Evolutionary conservation across 2,888 invertebrate genomes (phyloP).

Genomic region (Ennomos erosarius): DNA sequence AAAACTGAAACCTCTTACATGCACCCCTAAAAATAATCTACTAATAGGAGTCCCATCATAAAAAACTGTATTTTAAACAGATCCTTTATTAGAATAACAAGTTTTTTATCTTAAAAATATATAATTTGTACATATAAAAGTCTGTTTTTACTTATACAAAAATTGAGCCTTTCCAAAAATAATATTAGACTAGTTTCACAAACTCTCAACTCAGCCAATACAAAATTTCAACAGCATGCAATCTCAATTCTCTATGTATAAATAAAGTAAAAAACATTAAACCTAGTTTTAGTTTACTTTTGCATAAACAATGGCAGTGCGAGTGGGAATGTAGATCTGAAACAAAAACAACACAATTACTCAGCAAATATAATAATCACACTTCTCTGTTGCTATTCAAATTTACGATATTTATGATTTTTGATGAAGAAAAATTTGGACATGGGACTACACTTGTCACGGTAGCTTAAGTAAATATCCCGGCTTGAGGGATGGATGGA

Average conservation of each 20-base stretch:
- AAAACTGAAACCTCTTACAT: constrained; percentile 91
- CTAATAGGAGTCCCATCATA: constrained; percentile 86
- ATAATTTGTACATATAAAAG: constrained; percentile 44
- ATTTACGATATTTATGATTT: no score
- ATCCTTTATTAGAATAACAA: constrained; percentile 52
- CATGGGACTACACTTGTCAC: no score
- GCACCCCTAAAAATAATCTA: constrained; percentile 97
- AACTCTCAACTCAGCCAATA: constrained; percentile 30
- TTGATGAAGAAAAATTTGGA: no score
- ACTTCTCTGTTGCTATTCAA: no score
- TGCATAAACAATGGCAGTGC: constrained; percentile 89
- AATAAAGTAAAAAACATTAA: constrained; percentile 27
- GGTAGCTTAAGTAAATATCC: no score
- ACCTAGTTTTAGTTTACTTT: constrained; percentile 38
- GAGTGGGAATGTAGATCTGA: constrained; percentile 90
- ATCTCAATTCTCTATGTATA: constrained; percentile 26
- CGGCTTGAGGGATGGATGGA: no score
- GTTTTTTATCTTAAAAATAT: constrained; percentile 43
- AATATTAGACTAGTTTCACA: constrained; percentile 30
- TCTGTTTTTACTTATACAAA: constrained; percentile 35
- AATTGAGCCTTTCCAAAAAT: constrained; percentile 35
- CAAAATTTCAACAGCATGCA: constrained; percentile 23
- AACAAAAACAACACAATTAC: constrained; percentile 58
- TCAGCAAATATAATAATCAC: no score
- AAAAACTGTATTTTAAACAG: constrained; percentile 42